Evolutionary conservation across 2,113 vertebrate species (phyloP), one percentile per base, ranked within the genome.

Genomic region (Eira barbara): DNA sequence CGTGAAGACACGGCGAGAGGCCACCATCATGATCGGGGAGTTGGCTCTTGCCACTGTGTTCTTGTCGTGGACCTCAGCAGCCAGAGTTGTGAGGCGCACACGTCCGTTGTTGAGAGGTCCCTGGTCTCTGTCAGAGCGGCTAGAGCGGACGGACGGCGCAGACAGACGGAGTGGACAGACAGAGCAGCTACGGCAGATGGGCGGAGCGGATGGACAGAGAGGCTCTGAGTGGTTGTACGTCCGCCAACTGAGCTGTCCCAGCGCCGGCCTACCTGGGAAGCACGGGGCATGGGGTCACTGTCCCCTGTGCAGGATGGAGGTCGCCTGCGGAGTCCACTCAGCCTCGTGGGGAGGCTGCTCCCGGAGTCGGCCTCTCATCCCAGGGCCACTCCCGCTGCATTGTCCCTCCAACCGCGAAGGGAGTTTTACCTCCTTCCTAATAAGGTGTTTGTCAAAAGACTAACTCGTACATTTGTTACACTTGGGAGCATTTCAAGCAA

Each of bases 391-490:
- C 42, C 42, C 4, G 34, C 83, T 31, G 18, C 42, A 17, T 21
- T 47, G 9, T 31, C 34, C 34, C 29, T 25, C 71, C 52, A 36
- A 14, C 73, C 63, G n/a, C 4, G 12, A 10, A 52, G 93, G 86
- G 76, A 69, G 49, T 61, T 39, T 67, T 42, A 86, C 39, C 47
- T 89, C 31, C 59, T 34, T 90, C 76, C 59, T 45, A 65, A 87
- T 29, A 47, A 84, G 0, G 8, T 45, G 57, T 45, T 94, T 61
- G 84, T 96, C 94, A 92, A 97, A 42, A 82, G 79, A 52, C 52
- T 52, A 92, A 94, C 57, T 6, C 11, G 36, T 57, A 88, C 86
- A 23, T 93, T 73, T 79, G 87, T 84, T 29, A 55, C 94, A 14
- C 47, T 29, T 5, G 0, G 57, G 57, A 27, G 39, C 5, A 34